Percentiles rank a stretch among this genome's conserved stretches.
Conservation (phyloP, 1,140 invertebrate species). For the Psilanteris sp. region DNA sequence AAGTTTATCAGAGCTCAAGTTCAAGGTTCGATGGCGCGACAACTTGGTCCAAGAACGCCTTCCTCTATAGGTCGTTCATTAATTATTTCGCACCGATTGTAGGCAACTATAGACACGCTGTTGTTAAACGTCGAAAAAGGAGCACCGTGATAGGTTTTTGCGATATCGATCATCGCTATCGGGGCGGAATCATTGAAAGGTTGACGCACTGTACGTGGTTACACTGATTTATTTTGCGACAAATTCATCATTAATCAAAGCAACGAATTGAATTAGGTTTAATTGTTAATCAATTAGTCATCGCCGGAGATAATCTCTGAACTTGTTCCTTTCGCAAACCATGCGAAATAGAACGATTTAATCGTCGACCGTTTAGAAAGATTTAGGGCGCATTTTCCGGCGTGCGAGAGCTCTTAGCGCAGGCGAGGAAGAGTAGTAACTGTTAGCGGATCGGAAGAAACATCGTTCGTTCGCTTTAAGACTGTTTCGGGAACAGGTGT, state of each 20-base stretch:
- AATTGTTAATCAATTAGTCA: conserved; percentile 13
- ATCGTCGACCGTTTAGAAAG: conserved; percentile 38
- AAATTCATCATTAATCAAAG: too few species aligned
- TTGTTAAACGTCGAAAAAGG: too few species aligned
- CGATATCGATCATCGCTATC: too few species aligned
- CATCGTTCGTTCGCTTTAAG: conserved; percentile 43
- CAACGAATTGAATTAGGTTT: neutral
- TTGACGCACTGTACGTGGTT: too few species aligned
- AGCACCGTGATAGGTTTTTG: too few species aligned
- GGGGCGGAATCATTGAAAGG: too few species aligned
- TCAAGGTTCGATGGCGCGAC: conserved; percentile 57
- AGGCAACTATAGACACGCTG: too few species aligned
- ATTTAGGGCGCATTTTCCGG: conserved; percentile 40
- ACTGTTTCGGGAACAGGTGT: conserved; percentile 68
- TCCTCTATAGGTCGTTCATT: conserved; percentile 36
- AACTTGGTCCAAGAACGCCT: conserved; percentile 51
- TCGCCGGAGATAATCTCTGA: conserved; percentile 15
- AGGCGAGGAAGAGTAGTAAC: conserved; percentile 47
- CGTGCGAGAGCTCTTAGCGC: conserved; percentile 39
- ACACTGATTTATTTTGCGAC: neutral
- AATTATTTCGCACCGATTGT: conserved; percentile 47
- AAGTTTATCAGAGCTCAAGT: conserved; percentile 64
- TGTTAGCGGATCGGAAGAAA: conserved; percentile 42
- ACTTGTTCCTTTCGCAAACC: conserved; percentile 13
- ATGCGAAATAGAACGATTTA: conserved; percentile 27